phyloP scores from a whole-genome alignment of 2,113 vertebrate genomes.

The Osmerus eperlanus region DNA sequence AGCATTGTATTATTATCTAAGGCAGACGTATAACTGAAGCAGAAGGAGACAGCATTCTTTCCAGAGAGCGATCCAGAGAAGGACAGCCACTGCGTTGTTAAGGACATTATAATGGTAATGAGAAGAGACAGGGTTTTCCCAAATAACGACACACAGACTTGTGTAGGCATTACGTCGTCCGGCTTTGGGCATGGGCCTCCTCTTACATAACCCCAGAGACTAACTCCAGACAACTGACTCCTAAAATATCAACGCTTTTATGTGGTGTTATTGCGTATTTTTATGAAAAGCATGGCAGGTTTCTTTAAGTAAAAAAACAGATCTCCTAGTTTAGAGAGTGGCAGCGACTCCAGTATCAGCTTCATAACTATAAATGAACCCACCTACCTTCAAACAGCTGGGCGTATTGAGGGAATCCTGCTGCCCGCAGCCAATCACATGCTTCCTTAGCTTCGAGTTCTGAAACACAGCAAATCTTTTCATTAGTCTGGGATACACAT shows the following conservation, averaged over 20 bases:
- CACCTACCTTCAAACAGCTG: slow-evolving; percentile 93
- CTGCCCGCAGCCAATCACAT: slow-evolving; percentile 95
- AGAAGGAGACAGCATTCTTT: slow-evolving; percentile 50
- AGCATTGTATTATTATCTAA: neutral
- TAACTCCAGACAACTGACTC: slow-evolving; percentile 51
- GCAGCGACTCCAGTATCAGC: slow-evolving; percentile 16
- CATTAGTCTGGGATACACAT: too few relatives aligned
- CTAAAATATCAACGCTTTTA: slow-evolving; percentile 58
- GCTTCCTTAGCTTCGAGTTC: slow-evolving; percentile 96
- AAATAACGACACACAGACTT: slow-evolving; percentile 49
- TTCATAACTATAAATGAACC: slow-evolving; percentile 22
- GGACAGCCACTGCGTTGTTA: slow-evolving; percentile 45
- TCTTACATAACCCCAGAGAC: slow-evolving; percentile 65
- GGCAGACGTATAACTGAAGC: slow-evolving; percentile 10
- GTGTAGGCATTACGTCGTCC: slow-evolving; percentile 58
- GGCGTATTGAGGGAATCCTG: slow-evolving; percentile 97
- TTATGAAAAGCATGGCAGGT: slow-evolving; percentile 50
- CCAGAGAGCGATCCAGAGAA: slow-evolving; percentile 34
- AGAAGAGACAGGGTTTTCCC: slow-evolving; percentile 52
- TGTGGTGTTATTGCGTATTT: slow-evolving; percentile 52
- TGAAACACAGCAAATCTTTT: slow-evolving; percentile 66
- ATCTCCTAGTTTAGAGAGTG: slow-evolving; percentile 23
- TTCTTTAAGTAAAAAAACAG: slow-evolving; percentile 32
- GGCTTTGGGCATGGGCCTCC: slow-evolving; percentile 43
- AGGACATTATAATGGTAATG: slow-evolving; percentile 55